These are phyloP conservation scores for Terebella lapidaria DNA, from an alignment of 2,888 invertebrate genomes.

Conservation along the genomic window DNA sequence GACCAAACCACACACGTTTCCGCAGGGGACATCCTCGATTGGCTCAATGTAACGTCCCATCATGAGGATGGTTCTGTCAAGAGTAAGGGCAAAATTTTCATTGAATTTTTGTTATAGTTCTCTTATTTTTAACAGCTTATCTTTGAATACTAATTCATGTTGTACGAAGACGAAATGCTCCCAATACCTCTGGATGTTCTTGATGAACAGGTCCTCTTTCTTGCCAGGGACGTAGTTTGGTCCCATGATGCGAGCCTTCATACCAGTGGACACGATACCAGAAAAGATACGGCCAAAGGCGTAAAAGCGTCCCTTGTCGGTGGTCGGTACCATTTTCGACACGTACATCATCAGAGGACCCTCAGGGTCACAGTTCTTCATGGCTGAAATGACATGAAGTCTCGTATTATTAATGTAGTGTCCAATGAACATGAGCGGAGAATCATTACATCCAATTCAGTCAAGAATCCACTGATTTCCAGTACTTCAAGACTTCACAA, in stretches of 20 bases:
- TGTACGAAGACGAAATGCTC: not conserved
- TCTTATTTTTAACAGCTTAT: not conserved
- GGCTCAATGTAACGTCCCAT: slow-evolving; percentile 99
- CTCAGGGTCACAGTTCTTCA: slow-evolving; percentile 86
- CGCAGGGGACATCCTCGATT: slow-evolving; percentile 98
- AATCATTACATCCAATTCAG: not conserved
- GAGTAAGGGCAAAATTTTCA: not conserved
- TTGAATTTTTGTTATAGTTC: not conserved
- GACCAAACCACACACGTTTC: slow-evolving; percentile 99
- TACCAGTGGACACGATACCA: slow-evolving; percentile 69
- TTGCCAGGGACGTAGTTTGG: slow-evolving; percentile 97
- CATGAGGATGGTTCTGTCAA: slow-evolving; percentile 95
- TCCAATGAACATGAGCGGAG: not conserved
- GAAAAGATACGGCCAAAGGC: slow-evolving; percentile 99
- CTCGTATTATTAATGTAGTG: not conserved
- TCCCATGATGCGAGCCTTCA: slow-evolving; percentile 92
- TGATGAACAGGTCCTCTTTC: slow-evolving; percentile 98
- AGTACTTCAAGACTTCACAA: not conserved
- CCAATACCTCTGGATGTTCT: slow-evolving; percentile 81
- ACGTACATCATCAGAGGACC: slow-evolving; percentile 99
- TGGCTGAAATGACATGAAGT: slow-evolving; percentile 38
- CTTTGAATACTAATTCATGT: too few relatives aligned
- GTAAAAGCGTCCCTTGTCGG: slow-evolving; percentile 99
- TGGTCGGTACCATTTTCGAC: slow-evolving; percentile 99
- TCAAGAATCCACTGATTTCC: not conserved